Conservation (phyloP, 2,888 invertebrate species). For the Acrobasis consociella region DNA sequence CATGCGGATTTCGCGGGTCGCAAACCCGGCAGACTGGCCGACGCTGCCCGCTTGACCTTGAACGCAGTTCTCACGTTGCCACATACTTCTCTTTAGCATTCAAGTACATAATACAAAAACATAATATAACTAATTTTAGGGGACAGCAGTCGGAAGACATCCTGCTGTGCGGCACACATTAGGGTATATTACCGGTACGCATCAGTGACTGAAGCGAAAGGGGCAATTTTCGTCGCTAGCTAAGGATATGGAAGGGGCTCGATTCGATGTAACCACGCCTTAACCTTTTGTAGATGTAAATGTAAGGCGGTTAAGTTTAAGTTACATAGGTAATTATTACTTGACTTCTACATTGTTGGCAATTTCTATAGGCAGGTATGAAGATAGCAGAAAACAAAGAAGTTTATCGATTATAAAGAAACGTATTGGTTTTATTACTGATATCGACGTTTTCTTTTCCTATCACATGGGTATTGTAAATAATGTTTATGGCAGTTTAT, state of each 20-base stretch:
- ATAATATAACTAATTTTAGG: conserved; percentile 26
- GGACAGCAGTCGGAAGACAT: conserved; percentile 61
- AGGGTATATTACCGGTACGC: conserved; percentile 65
- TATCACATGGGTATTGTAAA: not conserved
- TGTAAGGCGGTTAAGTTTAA: conserved; percentile 44
- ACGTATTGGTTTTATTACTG: too few species aligned
- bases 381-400: too few species aligned
- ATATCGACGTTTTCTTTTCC: too few species aligned
- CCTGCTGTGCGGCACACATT: conserved; percentile 63
- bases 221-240: conserved; percentile 71
- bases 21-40: conserved; percentile 72
- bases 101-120: not conserved
- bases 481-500: not conserved
- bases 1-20: conserved; percentile 69
- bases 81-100: conserved; percentile 25
- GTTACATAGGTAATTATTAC: not conserved
- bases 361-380: too few species aligned
- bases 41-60: conserved; percentile 70
- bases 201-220: conserved; percentile 62
- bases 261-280: conserved; percentile 69
- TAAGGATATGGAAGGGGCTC: conserved; percentile 61
- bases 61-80: conserved; percentile 62
- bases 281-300: conserved; percentile 55
- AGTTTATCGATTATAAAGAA: too few species aligned
- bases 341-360: too few species aligned